Evolutionary conservation across 64 coral and sea anemone species (phyloP).

Genomic region (Porites australiensis): DNA sequence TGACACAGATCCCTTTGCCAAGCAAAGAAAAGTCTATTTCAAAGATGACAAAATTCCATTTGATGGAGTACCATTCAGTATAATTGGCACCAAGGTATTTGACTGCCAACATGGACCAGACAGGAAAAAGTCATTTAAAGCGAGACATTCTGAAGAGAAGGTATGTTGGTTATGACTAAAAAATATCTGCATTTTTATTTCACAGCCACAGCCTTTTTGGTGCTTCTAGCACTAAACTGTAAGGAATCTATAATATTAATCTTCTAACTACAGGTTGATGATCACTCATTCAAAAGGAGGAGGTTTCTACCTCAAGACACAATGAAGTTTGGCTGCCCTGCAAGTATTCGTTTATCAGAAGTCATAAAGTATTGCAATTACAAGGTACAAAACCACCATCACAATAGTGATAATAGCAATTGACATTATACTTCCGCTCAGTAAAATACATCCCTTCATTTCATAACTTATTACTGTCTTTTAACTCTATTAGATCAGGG

Average conservation of each 20-base stretch:
- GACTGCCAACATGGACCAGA: not conserved
- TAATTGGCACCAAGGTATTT: conserved; percentile 54
- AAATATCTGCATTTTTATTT: not conserved
- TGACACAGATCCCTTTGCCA: conserved; percentile 53
- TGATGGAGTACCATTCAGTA: conserved; percentile 56
- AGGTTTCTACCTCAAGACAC: conserved; percentile 74
- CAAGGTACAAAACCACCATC: not conserved
- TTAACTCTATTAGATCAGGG: conserved; percentile 52
- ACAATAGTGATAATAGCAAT: not conserved
- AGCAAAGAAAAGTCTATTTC: conserved; percentile 48
- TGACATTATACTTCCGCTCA: not conserved
- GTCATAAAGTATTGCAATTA: conserved; percentile 72
- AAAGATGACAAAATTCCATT: conserved; percentile 60
- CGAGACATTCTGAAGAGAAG: not conserved
- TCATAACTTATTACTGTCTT: not conserved
- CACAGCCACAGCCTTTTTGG: not conserved
- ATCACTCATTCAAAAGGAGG: conserved; percentile 71
- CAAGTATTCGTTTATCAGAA: conserved; percentile 67
- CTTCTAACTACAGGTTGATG: conserved; percentile 23
- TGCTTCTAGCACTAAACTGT: conserved; percentile 2
- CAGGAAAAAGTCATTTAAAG: conserved; percentile 13
- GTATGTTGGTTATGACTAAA: not conserved
- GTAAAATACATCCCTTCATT: no score
- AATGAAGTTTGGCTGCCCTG: conserved; percentile 67
- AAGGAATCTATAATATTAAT: not conserved